phyloP scores from a whole-genome alignment of 2,797 vertebrate genomes.

The Mormyrops attenuatus region DNA sequence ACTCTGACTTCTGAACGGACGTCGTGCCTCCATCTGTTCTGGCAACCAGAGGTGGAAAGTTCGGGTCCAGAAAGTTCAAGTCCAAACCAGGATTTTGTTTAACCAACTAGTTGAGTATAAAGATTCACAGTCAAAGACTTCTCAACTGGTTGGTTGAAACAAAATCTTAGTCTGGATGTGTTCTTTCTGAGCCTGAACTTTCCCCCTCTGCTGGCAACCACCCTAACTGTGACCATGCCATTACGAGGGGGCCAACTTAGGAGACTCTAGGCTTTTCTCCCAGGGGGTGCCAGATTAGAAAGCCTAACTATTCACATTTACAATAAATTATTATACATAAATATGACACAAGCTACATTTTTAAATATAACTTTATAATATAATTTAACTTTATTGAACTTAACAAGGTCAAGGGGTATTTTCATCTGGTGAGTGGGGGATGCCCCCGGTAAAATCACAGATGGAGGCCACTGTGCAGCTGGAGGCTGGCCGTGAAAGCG shows the following conservation, averaged over 20 bases:
- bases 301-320: not conserved
- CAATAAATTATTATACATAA: not conserved
- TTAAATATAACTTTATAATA: not conserved
- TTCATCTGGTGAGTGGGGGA: not conserved
- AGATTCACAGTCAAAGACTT: not conserved
- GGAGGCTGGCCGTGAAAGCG: constrained; percentile 46
- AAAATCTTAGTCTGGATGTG: not conserved
- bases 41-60: constrained; percentile 18
- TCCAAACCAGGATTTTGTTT: not conserved
- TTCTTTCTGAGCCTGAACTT: not conserved
- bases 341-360: not conserved
- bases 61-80: not conserved
- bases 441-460: not conserved
- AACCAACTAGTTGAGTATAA: not conserved
- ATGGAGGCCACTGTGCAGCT: constrained; percentile 42
- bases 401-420: not conserved
- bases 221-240: constrained; percentile 62
- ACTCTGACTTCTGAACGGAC: constrained; percentile 37
- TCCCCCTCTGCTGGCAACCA: constrained; percentile 50
- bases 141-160: not conserved
- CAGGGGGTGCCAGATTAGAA: not conserved
- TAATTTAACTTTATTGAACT: not conserved
- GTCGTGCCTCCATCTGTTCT: constrained; percentile 60
- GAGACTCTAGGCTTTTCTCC: not conserved
- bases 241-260: constrained; percentile 48